A percentile compares a stretch with the other conserved stretches of the same genome.
phyloP scores from a whole-genome alignment of 2,888 invertebrate genomes.

The Dioctria linearis region DNA sequence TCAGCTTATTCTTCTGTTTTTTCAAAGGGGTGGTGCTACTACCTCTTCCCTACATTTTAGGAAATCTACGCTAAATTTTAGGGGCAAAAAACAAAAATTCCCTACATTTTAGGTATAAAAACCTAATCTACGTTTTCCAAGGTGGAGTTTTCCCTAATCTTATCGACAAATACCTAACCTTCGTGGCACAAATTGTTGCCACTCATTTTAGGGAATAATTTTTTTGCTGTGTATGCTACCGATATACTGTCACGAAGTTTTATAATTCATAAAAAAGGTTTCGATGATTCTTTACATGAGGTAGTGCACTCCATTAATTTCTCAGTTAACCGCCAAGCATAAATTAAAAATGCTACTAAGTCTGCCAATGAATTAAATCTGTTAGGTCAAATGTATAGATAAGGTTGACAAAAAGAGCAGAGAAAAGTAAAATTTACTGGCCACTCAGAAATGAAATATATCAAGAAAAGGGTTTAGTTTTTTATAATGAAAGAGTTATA shows the following conservation, averaged over 20 bases:
- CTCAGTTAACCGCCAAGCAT: conserved; percentile 55
- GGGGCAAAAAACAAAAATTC: too few species aligned
- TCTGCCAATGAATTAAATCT: conserved; percentile 14
- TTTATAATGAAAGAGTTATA: conserved; percentile 33
- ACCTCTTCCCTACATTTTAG: too few species aligned
- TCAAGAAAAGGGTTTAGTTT: conserved; percentile 54
- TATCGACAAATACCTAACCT: too few species aligned
- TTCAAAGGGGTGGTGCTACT: too few species aligned
- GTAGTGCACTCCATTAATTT: conserved; percentile 53
- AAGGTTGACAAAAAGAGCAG: conserved; percentile 55
- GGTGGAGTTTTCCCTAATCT: too few species aligned
- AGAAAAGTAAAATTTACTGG: conserved; percentile 45
- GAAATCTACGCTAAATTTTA: too few species aligned
- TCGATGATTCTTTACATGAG: conserved; percentile 45
- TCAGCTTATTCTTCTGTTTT: too few species aligned
- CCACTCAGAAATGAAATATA: conserved; percentile 47
- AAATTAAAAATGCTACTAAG: conserved; percentile 7
- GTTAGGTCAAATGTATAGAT: conserved; percentile 24
- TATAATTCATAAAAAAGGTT: neutral
- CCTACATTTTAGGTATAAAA: too few species aligned
- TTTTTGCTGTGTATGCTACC: too few species aligned
- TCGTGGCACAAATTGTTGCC: too few species aligned
- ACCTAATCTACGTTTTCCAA: too few species aligned
- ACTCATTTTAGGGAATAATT: too few species aligned
- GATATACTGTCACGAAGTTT: conserved; percentile 47